Percentiles rank a stretch among this genome's conserved stretches.
phyloP scores from a whole-genome alignment of 2,888 invertebrate genomes.

The Steinernema hermaphroditum region DNA sequence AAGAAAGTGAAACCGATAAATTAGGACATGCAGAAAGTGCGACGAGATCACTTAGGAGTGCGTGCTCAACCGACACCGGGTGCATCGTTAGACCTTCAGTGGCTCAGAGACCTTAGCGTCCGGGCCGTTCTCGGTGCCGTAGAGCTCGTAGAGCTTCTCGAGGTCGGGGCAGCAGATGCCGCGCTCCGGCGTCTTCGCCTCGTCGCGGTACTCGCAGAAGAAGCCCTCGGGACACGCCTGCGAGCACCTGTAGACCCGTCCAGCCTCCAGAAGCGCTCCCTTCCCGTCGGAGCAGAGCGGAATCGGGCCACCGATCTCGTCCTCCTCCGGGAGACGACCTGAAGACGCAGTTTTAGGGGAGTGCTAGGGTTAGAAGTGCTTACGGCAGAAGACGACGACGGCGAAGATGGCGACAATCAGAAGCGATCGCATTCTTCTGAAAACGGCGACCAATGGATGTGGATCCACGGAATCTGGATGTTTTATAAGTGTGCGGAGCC shows the following conservation, averaged over 20 bases:
- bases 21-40: slow-evolving; percentile 24
- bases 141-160: slow-evolving; percentile 36
- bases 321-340: slow-evolving; percentile 25
- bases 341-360: not conserved
- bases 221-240: slow-evolving; percentile 33
- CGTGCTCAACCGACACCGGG: slow-evolving; percentile 29
- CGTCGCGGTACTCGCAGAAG: slow-evolving; percentile 29
- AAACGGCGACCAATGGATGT: not conserved
- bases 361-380: not conserved
- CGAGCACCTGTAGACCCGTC: slow-evolving; percentile 33
- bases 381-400: slow-evolving; percentile 2
- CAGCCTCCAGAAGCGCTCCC: slow-evolving; percentile 34
- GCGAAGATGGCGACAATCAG: slow-evolving; percentile 14
- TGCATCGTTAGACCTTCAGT: slow-evolving; percentile 9
- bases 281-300: slow-evolving; percentile 35
- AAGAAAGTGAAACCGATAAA: slow-evolving; percentile 26
- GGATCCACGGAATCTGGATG: slow-evolving; percentile 23
- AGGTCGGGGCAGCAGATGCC: slow-evolving; percentile 40
- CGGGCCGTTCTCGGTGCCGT: slow-evolving; percentile 31
- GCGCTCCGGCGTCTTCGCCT: slow-evolving; percentile 19
- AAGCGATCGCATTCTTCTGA: slow-evolving; percentile 11
- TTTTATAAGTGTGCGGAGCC: slow-evolving; percentile 25
- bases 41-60: slow-evolving; percentile 25
- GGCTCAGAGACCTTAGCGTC: slow-evolving; percentile 20
- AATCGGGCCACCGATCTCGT: slow-evolving; percentile 24